Percentiles rank a stretch among this genome's conserved stretches.
Evolutionary conservation across 2,888 invertebrate species (phyloP).

Genomic region (Sarcophaga variegata): DNA sequence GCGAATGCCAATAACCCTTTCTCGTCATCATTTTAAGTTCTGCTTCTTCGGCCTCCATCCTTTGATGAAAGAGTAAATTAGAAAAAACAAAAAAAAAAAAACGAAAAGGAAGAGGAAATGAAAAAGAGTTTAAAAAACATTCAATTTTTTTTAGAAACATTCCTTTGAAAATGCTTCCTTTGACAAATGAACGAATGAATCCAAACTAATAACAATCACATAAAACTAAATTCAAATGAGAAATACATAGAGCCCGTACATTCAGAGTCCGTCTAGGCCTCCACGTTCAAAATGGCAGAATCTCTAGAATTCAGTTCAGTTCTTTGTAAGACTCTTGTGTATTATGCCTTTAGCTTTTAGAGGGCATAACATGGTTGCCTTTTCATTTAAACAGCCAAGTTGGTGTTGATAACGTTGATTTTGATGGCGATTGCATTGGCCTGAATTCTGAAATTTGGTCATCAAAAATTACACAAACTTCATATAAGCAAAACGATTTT

Average conservation of each 20-base stretch:
- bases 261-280: too few relatives aligned
- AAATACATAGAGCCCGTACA: too few relatives aligned
- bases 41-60: too few relatives aligned
- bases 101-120: too few relatives aligned
- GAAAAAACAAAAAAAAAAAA: too few relatives aligned
- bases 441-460: constrained; percentile 31
- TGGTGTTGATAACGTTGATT: constrained; percentile 7
- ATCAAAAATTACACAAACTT: constrained; percentile 40
- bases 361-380: not conserved
- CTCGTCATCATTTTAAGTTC: too few relatives aligned
- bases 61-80: not conserved
- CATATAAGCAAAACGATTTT: not conserved
- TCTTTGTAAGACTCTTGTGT: too few relatives aligned
- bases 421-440: constrained; percentile 22
- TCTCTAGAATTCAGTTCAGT: not conserved
- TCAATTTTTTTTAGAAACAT: not conserved
- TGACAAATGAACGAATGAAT: not conserved
- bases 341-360: too few relatives aligned
- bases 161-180: constrained; percentile 5
- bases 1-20: too few relatives aligned
- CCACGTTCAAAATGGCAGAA: not conserved
- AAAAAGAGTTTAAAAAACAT: too few relatives aligned
- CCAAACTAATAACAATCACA: constrained; percentile 2
- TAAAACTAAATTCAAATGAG: not conserved
- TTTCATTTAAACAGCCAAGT: not conserved